These are phyloP conservation scores for Palaemon carinicauda DNA, from an alignment of 1,140 invertebrate genomes.

Conservation along the genomic window DNA sequence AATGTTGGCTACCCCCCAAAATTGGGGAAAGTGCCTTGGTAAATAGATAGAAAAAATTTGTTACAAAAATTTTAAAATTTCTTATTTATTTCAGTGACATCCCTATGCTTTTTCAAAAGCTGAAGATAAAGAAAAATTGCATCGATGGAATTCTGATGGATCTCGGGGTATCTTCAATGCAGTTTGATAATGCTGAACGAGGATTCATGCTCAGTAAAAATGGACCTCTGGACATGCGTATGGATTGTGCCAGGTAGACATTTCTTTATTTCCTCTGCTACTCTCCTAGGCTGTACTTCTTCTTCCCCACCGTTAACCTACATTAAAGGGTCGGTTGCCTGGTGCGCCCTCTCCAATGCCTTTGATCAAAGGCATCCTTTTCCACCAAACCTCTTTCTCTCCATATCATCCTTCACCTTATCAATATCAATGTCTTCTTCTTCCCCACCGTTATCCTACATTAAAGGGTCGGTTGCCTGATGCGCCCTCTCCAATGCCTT, in stretches of 20 bases:
- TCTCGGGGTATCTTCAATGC: slow-evolving; percentile 96
- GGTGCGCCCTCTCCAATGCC: too few relatives aligned
- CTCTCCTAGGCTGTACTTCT: neutral
- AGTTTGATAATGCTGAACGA: slow-evolving; percentile 81
- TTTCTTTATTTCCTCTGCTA: neutral
- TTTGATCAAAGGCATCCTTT: too few relatives aligned
- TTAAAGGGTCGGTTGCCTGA: too few relatives aligned
- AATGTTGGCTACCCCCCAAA: too few relatives aligned
- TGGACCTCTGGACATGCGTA: slow-evolving; percentile 94
- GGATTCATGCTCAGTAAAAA: slow-evolving; percentile 87
- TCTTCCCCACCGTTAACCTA: too few relatives aligned
- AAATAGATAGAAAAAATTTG: neutral
- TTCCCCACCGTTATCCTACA: too few relatives aligned
- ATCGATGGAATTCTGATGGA: slow-evolving; percentile 92
- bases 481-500: too few relatives aligned
- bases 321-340: too few relatives aligned
- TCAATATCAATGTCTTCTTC: too few relatives aligned
- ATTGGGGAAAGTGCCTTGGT: too few relatives aligned
- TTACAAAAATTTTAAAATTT: neutral
- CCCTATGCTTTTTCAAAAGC: slow-evolving; percentile 72
- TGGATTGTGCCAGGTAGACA: slow-evolving; percentile 83
- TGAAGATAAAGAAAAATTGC: slow-evolving; percentile 71
- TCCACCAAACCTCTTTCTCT: too few relatives aligned
- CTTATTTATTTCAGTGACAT: slow-evolving; percentile 64
- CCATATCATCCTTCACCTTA: too few relatives aligned